A percentile compares a stretch with the other conserved stretches of the same genome.
These are phyloP conservation scores for Microplitis deprimator DNA, from an alignment of 2,888 invertebrate genomes.

Conservation along the genomic window DNA sequence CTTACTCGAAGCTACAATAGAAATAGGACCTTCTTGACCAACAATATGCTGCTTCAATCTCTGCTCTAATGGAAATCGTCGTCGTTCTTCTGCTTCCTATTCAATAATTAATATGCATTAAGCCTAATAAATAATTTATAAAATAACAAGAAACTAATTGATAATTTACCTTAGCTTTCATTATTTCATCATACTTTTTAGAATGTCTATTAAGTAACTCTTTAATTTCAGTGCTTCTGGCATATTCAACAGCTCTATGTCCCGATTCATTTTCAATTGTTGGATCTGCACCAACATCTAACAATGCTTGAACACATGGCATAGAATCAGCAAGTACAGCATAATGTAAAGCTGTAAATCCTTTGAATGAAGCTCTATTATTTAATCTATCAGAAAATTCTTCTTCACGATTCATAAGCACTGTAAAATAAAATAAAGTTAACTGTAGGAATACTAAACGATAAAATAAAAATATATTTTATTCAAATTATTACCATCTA, in stretches of 20 bases:
- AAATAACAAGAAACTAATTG: constrained; percentile 1
- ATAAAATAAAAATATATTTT: constrained; percentile 28
- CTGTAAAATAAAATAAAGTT: constrained; percentile 62
- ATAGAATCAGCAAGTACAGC: constrained; percentile 84
- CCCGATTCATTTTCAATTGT: constrained; percentile 84
- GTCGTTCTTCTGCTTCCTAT: constrained; percentile 83
- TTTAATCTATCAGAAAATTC: constrained; percentile 84
- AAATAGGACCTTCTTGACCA: constrained; percentile 88
- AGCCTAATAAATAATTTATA: constrained; percentile 30
- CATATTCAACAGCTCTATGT: constrained; percentile 82
- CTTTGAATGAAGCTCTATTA: constrained; percentile 83
- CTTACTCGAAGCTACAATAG: constrained; percentile 82
- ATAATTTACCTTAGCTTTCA: constrained; percentile 62
- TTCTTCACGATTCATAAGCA: constrained; percentile 81
- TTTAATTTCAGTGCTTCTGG: constrained; percentile 77
- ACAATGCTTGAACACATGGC: constrained; percentile 76
- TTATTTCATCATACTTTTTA: constrained; percentile 65
- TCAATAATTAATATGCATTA: constrained; percentile 33
- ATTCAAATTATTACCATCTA: constrained; percentile 75
- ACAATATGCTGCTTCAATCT: constrained; percentile 86
- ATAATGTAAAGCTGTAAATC: constrained; percentile 92
- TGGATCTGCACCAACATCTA: constrained; percentile 84
- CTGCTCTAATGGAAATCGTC: constrained; percentile 87
- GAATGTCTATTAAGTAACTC: constrained; percentile 76
- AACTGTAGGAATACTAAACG: constrained; percentile 16